Evolutionary conservation across 2,113 vertebrate species (phyloP), one percentile per base, ranked within the genome.

Genomic region (Emydura subglobosa): DNA sequence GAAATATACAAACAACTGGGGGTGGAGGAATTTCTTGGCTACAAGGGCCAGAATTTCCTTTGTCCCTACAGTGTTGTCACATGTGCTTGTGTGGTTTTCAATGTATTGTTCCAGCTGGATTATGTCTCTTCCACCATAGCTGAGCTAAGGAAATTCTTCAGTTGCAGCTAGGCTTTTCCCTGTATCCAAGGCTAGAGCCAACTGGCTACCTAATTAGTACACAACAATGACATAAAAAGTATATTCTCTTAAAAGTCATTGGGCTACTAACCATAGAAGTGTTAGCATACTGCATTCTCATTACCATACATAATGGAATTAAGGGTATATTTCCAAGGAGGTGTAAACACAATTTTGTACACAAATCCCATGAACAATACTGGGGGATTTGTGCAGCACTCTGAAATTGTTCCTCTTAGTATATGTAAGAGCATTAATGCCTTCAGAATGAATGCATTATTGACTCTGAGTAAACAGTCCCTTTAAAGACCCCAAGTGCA

Each of bases 391-490:
- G 93, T 74, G 96, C 91, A 59, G 88, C 84, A 74, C 82, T 86
- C 92, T 81, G 96, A 44, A 97, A 91, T 90, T 89, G 76, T 93
- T 87, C 83, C 86, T 80, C 74, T 57, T 39, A 61, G 93, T 34
- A 83, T 90, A 50, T 59, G 87, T 72, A 79, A 92, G 95, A 93
- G 95, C 93, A 97, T 95, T 92, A 96, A 93, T 91, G 83, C 39
- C 85, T 92, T 3, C 0, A n/a, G 82, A 87, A 85, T 96, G 96
- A 96, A 95, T 92, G 95, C 85, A 94, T 97, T 94, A 96, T 96
- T 96, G 96, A 97, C 95, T 95, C 94, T 93, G 89, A 93, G 96
- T 7, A 97, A 96, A 96, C 96, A 97, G 91, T 14, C 91, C 88
- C 96, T 93, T 85, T 74, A 95, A 92, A 96, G 96, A 83, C 93